phyloP scores from a whole-genome alignment of 2,888 invertebrate species.

The Polylopha cassiicola region DNA sequence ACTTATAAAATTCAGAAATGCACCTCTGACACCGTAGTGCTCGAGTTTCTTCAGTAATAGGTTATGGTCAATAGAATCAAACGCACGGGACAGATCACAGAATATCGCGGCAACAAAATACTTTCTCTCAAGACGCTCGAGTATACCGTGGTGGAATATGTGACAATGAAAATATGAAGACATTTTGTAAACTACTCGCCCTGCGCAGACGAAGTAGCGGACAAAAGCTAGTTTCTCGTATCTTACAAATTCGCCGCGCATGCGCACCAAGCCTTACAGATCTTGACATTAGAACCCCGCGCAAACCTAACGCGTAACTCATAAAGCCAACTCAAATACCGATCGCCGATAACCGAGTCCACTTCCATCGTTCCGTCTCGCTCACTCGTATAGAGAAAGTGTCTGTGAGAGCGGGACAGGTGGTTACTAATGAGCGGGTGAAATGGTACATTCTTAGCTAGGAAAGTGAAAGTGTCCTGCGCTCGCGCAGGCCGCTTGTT shows the following conservation, averaged over 20 bases:
- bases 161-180: no score
- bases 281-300: slow-evolving; percentile 10
- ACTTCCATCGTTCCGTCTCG: slow-evolving; percentile 36
- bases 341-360: slow-evolving; percentile 41
- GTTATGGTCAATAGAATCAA: no score
- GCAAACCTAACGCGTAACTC: slow-evolving; percentile 30
- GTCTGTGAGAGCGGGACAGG: slow-evolving; percentile 38
- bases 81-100: no score
- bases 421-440: slow-evolving; percentile 56
- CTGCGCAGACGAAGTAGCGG: no score
- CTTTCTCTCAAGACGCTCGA: no score
- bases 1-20: no score
- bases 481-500: slow-evolving; percentile 29
- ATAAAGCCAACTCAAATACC: slow-evolving; percentile 41
- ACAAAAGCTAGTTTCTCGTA: no score
- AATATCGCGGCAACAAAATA: no score
- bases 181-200: no score
- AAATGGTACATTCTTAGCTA: slow-evolving; percentile 43
- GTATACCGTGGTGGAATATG: no score
- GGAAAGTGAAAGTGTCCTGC: slow-evolving; percentile 31
- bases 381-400: slow-evolving; percentile 39
- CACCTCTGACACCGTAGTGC: no score
- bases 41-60: no score
- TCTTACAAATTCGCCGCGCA: background rate
- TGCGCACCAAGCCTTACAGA: slow-evolving; percentile 8